A percentile compares a stretch with the other conserved stretches of the same genome.
These are phyloP conservation scores for Trematomus bernacchii DNA, from an alignment of 2,797 vertebrate genomes.

Conservation along the genomic window DNA sequence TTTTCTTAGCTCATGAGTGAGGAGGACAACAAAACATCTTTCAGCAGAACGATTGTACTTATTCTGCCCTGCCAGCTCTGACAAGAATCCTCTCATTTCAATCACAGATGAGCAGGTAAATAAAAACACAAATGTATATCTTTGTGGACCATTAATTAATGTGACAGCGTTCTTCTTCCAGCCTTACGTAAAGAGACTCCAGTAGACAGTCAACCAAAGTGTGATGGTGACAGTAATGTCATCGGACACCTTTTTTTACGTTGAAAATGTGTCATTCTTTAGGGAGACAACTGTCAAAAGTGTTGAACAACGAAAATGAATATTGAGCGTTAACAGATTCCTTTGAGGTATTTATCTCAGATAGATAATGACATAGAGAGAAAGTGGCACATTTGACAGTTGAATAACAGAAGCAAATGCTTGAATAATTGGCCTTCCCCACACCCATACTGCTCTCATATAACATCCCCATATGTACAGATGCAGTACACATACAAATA, in stretches of 20 bases:
- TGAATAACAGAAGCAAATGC: conserved; percentile 15
- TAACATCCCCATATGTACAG: neutral
- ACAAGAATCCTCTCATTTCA: conserved; percentile 1
- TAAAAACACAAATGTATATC: conserved; percentile 7
- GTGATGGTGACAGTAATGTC: conserved; percentile 42
- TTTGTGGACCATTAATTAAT: conserved; percentile 29
- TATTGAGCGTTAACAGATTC: conserved; percentile 10
- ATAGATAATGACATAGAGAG: conserved; percentile 4
- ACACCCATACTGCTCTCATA: neutral
- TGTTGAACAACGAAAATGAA: neutral
- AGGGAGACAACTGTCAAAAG: conserved; percentile 31
- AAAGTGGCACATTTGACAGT: conserved; percentile 23
- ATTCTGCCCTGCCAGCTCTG: conserved; percentile 6
- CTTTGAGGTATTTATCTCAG: conserved; percentile 25
- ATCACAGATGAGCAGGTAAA: conserved; percentile 8
- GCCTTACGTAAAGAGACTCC: conserved; percentile 8
- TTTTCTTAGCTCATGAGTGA: conserved; percentile 9
- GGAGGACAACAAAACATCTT: neutral
- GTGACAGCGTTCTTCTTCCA: conserved; percentile 3
- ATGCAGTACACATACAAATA: neutral
- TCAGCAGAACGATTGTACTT: neutral
- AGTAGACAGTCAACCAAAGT: conserved; percentile 22
- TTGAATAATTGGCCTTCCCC: conserved; percentile 14
- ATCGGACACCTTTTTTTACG: conserved; percentile 4
- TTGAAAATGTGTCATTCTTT: conserved; percentile 18